Percentiles rank a stretch among this genome's conserved stretches.
Evolutionary conservation across 23 tunicate genomes (phyloP).

Genomic region (Clavelina lepadiformis): DNA sequence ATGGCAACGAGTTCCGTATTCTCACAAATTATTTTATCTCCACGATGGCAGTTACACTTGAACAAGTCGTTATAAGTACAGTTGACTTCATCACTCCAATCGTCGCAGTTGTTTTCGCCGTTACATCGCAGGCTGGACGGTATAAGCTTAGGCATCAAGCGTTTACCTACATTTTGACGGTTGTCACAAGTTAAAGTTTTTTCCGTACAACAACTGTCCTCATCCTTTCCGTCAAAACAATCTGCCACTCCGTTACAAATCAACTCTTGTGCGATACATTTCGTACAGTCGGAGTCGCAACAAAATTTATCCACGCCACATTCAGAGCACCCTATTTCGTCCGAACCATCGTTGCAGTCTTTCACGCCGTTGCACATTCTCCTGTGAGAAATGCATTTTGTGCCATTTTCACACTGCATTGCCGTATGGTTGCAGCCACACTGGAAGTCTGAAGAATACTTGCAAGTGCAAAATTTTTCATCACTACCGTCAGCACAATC

Average conservation of each 20-base stretch:
- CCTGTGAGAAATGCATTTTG: background rate
- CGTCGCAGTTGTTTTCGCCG: conserved; percentile 20
- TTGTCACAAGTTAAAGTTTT: background rate
- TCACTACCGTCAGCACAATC: background rate
- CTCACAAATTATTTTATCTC: background rate
- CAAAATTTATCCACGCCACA: background rate
- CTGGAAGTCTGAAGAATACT: background rate
- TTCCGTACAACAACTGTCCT: background rate
- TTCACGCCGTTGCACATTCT: background rate
- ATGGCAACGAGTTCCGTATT: background rate
- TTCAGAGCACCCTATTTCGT: conserved; percentile 5
- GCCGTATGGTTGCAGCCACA: background rate
- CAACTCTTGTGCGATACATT: background rate
- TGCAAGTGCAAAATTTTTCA: background rate
- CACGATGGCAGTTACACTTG: conserved; percentile 7
- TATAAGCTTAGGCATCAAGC: background rate
- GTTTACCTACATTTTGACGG: background rate
- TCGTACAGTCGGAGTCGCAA: background rate
- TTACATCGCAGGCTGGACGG: background rate
- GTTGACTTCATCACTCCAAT: conserved; percentile 36
- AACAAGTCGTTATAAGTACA: conserved; percentile 6
- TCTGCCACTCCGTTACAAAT: background rate
- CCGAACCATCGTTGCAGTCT: conserved; percentile 6
- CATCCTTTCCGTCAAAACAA: background rate
- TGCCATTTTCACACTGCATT: background rate